Evolutionary conservation across 2,797 vertebrate species (phyloP).

Genomic region (Phataginus tetradactyla): DNA sequence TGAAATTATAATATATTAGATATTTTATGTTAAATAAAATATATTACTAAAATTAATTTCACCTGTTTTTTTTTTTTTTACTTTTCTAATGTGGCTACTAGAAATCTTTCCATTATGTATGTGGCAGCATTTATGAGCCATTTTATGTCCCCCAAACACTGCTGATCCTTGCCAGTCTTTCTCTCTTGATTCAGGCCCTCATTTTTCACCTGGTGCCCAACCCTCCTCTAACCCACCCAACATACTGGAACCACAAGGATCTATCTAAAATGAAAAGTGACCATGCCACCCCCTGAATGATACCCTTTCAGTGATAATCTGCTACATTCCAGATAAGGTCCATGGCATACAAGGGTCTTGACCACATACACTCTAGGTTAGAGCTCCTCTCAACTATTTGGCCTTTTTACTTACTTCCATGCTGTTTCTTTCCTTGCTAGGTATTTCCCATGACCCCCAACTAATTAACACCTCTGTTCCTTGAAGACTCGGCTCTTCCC

Average conservation of each 20-base stretch:
- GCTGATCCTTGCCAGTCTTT: background rate
- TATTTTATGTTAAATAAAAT: constrained; percentile 11
- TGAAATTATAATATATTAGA: background rate
- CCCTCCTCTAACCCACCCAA: background rate
- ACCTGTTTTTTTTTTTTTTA: background rate
- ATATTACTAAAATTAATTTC: constrained; percentile 29
- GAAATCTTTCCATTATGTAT: background rate
- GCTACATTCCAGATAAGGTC: background rate
- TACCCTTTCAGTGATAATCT: background rate
- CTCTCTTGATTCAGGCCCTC: background rate
- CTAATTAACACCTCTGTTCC: background rate
- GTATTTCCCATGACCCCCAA: background rate
- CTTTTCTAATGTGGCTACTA: background rate
- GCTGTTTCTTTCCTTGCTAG: background rate
- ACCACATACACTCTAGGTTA: background rate
- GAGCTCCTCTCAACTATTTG: background rate
- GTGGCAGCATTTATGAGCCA: background rate
- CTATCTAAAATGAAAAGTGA: background rate
- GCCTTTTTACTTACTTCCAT: background rate
- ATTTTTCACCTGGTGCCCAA: background rate
- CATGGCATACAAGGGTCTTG: background rate
- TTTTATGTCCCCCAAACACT: background rate
- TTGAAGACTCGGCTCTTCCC: background rate
- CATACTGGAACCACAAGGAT: background rate
- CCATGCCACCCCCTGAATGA: background rate